Evolutionary conservation across 1,140 invertebrate genomes (phyloP).

Genomic region (Diachasma alloeum): DNA sequence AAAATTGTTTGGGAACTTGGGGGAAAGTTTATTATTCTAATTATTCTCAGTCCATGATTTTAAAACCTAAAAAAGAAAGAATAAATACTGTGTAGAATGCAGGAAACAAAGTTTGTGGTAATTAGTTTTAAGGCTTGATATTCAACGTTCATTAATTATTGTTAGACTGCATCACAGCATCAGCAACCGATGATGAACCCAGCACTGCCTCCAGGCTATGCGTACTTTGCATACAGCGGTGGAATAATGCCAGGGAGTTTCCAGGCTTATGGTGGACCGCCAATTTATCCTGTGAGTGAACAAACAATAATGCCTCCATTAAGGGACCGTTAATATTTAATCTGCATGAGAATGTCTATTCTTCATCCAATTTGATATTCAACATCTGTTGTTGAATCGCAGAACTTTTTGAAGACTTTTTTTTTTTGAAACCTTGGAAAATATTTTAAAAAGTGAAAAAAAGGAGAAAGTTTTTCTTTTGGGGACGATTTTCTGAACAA

Average conservation of each 20-base stretch:
- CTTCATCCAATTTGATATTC: background rate
- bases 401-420: no score
- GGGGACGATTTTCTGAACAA: no score
- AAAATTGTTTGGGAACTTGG: no score
- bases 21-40: no score
- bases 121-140: background rate
- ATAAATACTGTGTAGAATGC: background rate
- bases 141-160: background rate
- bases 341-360: background rate
- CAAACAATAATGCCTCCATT: background rate
- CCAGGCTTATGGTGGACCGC: slow-evolving; percentile 74
- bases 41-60: no score
- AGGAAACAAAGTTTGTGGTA: background rate
- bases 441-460: no score
- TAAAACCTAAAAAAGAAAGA: no score
- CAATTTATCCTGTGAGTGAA: slow-evolving; percentile 72
- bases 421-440: no score
- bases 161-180: slow-evolving; percentile 69
- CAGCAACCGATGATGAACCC: slow-evolving; percentile 71
- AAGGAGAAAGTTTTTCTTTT: no score
- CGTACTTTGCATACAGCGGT: slow-evolving; percentile 74
- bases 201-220: slow-evolving; percentile 71
- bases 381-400: no score
- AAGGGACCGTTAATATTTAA: background rate
- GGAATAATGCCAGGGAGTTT: slow-evolving; percentile 77